Percentiles rank a stretch among this genome's conserved stretches.
Conservation (phyloP, 1,140 invertebrate species). For the Maniola jurtina region DNA sequence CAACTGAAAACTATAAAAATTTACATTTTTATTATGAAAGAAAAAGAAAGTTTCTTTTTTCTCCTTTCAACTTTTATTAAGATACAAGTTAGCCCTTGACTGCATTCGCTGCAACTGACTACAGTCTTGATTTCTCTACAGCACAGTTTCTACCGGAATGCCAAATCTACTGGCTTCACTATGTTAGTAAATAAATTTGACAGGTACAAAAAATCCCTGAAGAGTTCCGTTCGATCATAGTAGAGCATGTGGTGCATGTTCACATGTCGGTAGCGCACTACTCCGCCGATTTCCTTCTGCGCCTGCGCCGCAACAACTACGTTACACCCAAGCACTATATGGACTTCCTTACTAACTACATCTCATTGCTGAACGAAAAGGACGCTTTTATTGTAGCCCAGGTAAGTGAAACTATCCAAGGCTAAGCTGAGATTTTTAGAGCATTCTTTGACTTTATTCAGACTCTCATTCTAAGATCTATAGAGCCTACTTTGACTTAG, state of each 20-base stretch:
- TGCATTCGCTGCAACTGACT: too few relatives aligned
- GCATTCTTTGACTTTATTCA: too few relatives aligned
- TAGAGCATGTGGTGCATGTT: constrained; percentile 91
- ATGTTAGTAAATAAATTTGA: background rate
- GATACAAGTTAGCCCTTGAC: too few relatives aligned
- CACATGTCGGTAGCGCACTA: constrained; percentile 87
- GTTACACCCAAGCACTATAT: constrained; percentile 95
- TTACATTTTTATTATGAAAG: too few relatives aligned
- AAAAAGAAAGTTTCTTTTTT: too few relatives aligned
- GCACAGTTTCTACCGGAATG: too few relatives aligned
- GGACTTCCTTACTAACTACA: constrained; percentile 90
- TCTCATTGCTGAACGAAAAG: constrained; percentile 86
- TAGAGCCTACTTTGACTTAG: too few relatives aligned
- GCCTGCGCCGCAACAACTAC: constrained; percentile 88
- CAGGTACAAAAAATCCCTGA: constrained; percentile 83
- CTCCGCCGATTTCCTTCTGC: constrained; percentile 84
- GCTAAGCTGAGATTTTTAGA: too few relatives aligned
- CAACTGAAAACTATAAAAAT: background rate
- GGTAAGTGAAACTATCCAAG: constrained; percentile 58
- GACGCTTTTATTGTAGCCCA: constrained; percentile 83
- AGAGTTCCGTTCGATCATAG: constrained; percentile 82
- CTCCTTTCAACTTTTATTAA: too few relatives aligned
- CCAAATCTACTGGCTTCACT: too few relatives aligned
- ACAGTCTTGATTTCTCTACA: too few relatives aligned
- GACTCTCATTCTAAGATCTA: too few relatives aligned